Conservation (phyloP, 2,797 vertebrate genomes). For the Florisuga fusca region DNA sequence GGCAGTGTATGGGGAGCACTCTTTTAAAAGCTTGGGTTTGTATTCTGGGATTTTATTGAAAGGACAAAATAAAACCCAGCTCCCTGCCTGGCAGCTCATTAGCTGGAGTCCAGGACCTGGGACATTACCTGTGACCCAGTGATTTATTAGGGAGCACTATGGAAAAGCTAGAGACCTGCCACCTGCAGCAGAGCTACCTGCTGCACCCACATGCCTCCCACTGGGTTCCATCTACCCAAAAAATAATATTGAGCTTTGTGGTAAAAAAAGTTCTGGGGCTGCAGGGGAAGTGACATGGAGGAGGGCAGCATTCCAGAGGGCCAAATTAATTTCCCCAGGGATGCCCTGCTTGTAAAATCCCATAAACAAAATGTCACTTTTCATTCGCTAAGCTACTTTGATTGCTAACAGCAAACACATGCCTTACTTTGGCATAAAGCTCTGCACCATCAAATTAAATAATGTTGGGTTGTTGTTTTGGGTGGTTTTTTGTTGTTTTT, state of each 20-base stretch:
- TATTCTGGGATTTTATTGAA: conserved; percentile 44
- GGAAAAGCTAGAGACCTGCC: conserved; percentile 30
- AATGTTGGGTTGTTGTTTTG: conserved; percentile 32
- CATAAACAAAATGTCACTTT: conserved; percentile 71
- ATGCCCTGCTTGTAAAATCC: conserved; percentile 35
- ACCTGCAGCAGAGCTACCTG: not conserved
- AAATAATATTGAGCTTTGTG: not conserved
- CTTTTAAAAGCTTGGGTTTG: conserved; percentile 32
- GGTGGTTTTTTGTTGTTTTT: not conserved
- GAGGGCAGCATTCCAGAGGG: conserved; percentile 49
- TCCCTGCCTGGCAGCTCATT: conserved; percentile 21
- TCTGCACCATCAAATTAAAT: conserved; percentile 67
- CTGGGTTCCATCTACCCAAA: not conserved
- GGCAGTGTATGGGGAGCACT: conserved; percentile 41
- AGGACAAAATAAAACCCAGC: conserved; percentile 46
- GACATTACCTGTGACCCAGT: not conserved
- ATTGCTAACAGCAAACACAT: conserved; percentile 65
- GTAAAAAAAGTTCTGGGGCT: not conserved
- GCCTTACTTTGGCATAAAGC: conserved; percentile 56
- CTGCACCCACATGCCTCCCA: not conserved
- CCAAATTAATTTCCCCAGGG: conserved; percentile 68
- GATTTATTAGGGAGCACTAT: conserved; percentile 8
- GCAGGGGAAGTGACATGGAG: not conserved
- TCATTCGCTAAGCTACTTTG: conserved; percentile 60
- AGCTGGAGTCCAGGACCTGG: conserved; percentile 14